Evolutionary conservation across 2,888 invertebrate genomes (phyloP).

Genomic region (Muschampia plurimacula): DNA sequence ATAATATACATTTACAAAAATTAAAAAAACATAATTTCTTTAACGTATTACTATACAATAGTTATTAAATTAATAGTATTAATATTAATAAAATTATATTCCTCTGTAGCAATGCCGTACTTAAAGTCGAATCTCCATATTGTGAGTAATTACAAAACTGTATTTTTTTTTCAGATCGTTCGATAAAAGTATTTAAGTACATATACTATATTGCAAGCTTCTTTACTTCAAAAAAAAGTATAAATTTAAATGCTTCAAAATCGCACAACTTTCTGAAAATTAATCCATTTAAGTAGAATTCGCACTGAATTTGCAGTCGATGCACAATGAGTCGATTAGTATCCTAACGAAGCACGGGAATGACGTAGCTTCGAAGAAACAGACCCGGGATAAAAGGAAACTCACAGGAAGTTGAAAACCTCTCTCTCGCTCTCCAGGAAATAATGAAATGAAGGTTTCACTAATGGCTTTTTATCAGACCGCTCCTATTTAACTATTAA

Average conservation of each 20-base stretch:
- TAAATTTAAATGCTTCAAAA: not conserved
- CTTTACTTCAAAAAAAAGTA: too few species aligned
- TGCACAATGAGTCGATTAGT: constrained; percentile 62
- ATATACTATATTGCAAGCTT: too few species aligned
- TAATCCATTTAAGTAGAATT: constrained; percentile 51
- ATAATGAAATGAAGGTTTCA: constrained; percentile 43
- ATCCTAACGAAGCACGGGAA: constrained; percentile 59
- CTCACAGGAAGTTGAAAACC: constrained; percentile 51
- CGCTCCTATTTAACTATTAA: constrained; percentile 33
- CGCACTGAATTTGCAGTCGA: constrained; percentile 61
- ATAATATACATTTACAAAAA: too few species aligned
- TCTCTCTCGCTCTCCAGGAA: constrained; percentile 50
- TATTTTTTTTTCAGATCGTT: too few species aligned
- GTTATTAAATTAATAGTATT: too few species aligned
- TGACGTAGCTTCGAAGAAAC: constrained; percentile 46
- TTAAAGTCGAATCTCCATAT: too few species aligned
- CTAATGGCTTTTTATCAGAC: constrained; percentile 35
- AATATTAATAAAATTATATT: too few species aligned
- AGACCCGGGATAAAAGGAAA: constrained; percentile 50
- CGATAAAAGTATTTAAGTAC: too few species aligned
- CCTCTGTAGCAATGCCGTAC: too few species aligned
- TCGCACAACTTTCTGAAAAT: not conserved
- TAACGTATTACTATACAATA: too few species aligned
- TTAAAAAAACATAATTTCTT: too few species aligned
- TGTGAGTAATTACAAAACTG: too few species aligned